Evolutionary conservation across 35 echinoderm and acorn worm genomes (phyloP).

Genomic region (Anneissia japonica): DNA sequence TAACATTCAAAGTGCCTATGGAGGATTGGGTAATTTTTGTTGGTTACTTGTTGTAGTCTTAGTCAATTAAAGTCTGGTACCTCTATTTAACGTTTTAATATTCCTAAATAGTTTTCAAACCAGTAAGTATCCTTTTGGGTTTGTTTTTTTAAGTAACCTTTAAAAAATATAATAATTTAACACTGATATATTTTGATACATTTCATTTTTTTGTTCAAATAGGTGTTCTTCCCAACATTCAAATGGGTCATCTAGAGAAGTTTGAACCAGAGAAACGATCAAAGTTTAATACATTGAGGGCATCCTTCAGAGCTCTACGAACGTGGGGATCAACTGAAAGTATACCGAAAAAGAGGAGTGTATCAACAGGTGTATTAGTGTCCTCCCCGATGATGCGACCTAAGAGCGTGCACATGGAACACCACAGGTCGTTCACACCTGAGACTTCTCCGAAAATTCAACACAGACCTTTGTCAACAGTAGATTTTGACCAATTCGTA

Average conservation of each 20-base stretch:
- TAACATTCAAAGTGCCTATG: no score
- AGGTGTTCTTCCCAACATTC: background rate
- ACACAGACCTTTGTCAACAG: background rate
- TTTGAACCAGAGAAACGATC: background rate
- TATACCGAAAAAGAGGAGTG: background rate
- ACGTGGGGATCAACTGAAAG: background rate
- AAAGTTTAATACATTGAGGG: background rate
- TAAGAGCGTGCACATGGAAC: background rate
- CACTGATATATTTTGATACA: no score
- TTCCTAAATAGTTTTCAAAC: no score
- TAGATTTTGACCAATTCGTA: no score
- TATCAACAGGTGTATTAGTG: background rate
- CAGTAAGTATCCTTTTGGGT: no score
- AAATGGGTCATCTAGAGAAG: background rate
- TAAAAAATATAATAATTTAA: no score
- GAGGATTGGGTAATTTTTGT: no score
- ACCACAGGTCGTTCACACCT: background rate
- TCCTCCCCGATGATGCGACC: background rate
- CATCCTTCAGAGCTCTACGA: background rate
- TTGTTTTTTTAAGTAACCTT: no score
- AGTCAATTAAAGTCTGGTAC: no score
- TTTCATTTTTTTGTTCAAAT: background rate
- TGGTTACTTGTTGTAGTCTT: no score
- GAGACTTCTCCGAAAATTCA: background rate
- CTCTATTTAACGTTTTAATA: no score